These are phyloP conservation scores for Stigmatopora argus DNA, from an alignment of 2,113 vertebrate genomes.

Conservation along the genomic window DNA sequence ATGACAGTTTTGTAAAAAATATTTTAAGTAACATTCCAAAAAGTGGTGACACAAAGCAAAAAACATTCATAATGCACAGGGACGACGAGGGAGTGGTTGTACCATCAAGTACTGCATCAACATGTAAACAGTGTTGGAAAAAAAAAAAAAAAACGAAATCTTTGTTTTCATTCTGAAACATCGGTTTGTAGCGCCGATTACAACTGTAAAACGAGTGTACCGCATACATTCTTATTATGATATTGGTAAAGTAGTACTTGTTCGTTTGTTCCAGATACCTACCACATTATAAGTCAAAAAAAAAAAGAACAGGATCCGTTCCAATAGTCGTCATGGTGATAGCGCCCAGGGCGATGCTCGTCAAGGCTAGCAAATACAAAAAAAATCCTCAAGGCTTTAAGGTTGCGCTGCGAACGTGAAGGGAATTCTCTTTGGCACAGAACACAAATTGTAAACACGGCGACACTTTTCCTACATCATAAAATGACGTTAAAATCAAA, in stretches of 20 bases:
- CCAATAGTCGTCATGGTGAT: too few relatives aligned
- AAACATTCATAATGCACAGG: slow-evolving; percentile 41
- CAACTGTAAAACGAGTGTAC: too few relatives aligned
- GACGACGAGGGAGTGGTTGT: slow-evolving; percentile 17
- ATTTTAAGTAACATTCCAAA: slow-evolving; percentile 55
- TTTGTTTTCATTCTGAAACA: slow-evolving; percentile 4
- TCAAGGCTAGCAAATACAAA: too few relatives aligned
- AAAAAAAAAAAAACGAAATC: background rate
- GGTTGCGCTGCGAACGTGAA: too few relatives aligned
- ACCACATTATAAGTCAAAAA: too few relatives aligned
- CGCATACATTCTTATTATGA: too few relatives aligned
- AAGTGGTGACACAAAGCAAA: slow-evolving; percentile 48
- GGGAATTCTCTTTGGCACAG: slow-evolving; percentile 71
- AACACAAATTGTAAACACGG: slow-evolving; percentile 56
- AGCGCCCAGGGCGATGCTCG: too few relatives aligned
- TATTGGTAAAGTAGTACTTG: too few relatives aligned
- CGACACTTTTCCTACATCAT: slow-evolving; percentile 28
- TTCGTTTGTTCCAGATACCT: too few relatives aligned
- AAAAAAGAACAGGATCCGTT: too few relatives aligned
- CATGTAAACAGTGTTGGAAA: slow-evolving; percentile 49
- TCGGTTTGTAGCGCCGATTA: too few relatives aligned
- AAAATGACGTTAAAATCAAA: slow-evolving; percentile 24
- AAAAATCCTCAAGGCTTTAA: too few relatives aligned
- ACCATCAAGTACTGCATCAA: slow-evolving; percentile 31
- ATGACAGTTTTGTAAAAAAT: slow-evolving; percentile 49